Conservation (phyloP, 2,888 invertebrate species). For the Platycheirus rosarum region DNA sequence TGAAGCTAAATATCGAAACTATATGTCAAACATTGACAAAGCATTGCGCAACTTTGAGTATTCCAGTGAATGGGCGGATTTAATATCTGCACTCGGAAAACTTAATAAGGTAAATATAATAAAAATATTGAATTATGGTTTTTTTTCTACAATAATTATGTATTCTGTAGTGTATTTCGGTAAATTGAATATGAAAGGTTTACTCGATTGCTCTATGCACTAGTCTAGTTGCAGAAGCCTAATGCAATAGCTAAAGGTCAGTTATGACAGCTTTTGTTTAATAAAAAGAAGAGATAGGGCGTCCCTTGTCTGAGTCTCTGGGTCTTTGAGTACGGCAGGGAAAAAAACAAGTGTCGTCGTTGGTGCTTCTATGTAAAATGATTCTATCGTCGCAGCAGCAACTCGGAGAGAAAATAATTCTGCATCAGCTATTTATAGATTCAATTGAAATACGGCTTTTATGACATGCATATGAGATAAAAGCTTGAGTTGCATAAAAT, state of each 20-base stretch:
- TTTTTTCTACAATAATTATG: background rate
- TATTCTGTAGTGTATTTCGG: constrained; percentile 26
- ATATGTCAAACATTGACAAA: constrained; percentile 92
- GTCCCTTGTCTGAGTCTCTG: constrained; percentile 21
- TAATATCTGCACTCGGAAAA: constrained; percentile 94
- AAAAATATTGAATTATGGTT: no score
- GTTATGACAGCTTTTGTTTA: constrained; percentile 6
- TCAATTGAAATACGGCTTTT: constrained; percentile 25
- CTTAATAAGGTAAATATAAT: constrained; percentile 89
- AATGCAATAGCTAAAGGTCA: constrained; percentile 46
- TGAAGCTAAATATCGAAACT: constrained; percentile 91
- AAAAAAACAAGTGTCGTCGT: no score
- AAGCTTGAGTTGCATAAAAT: constrained; percentile 27
- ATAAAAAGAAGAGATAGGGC: constrained; percentile 13
- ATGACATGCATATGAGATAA: constrained; percentile 28
- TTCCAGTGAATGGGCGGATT: constrained; percentile 97
- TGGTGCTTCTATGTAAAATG: no score
- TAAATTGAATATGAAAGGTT: constrained; percentile 37
- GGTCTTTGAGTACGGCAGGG: no score
- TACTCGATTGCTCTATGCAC: background rate
- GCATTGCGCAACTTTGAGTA: constrained; percentile 95
- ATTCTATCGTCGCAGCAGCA: no score
- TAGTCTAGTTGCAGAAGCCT: background rate
- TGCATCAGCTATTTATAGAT: constrained; percentile 22
- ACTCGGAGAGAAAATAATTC: no score